These are phyloP conservation scores for Mastomys coucha DNA, from an alignment of 2,113 vertebrate species.

Conservation along the genomic window DNA sequence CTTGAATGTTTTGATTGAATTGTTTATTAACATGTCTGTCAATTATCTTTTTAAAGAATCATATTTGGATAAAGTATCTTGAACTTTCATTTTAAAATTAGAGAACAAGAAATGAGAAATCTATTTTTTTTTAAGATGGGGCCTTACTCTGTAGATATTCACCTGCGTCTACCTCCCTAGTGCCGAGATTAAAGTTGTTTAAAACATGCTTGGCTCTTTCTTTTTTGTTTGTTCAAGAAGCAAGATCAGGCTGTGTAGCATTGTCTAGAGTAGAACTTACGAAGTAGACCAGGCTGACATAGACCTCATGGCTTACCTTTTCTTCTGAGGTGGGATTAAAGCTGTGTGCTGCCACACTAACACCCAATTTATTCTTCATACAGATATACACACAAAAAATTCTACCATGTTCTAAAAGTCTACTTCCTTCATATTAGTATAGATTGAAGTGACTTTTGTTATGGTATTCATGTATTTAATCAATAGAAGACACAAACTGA, in stretches of 20 bases:
- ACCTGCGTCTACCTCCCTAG: no score
- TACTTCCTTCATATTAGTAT: conserved; percentile 17
- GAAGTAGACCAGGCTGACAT: neutral
- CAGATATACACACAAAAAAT: neutral
- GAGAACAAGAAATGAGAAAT: neutral
- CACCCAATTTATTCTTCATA: neutral
- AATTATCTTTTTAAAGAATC: neutral
- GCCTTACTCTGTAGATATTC: neutral
- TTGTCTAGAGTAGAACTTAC: neutral
- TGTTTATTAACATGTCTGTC: neutral
- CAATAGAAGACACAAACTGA: conserved; percentile 17
- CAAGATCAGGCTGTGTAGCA: neutral
- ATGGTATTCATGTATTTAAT: conserved; percentile 22
- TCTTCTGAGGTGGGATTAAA: neutral
- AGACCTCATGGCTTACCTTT: neutral
- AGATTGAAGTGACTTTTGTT: neutral
- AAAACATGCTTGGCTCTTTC: neutral
- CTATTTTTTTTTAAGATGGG: no score
- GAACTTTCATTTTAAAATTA: conserved; percentile 25
- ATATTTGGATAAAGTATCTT: neutral
- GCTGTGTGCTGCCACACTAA: no score
- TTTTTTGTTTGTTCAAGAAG: neutral
- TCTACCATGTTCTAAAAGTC: neutral
- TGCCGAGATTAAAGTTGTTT: no score
- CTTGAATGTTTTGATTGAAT: conserved; percentile 7